These are phyloP conservation scores for Tyrophagus putrescentiae DNA, from an alignment of 1,140 invertebrate species.

Conservation along the genomic window DNA sequence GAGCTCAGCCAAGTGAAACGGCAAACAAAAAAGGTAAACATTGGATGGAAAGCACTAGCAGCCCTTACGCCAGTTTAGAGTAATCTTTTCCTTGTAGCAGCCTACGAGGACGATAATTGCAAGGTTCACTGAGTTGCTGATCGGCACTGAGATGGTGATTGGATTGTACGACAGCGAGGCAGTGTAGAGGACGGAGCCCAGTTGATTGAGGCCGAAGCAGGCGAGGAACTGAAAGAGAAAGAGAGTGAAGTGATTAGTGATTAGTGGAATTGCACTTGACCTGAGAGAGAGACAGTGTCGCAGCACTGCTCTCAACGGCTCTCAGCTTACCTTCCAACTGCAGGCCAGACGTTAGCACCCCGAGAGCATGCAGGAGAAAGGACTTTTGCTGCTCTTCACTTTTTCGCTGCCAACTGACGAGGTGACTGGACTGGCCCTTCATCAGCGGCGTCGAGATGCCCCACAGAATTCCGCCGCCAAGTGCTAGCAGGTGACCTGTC, in stretches of 20 bases:
- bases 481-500: not conserved
- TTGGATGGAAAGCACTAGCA: not conserved
- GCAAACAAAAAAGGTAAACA: not conserved
- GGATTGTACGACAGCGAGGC: slow-evolving; percentile 8
- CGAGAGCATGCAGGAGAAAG: not conserved
- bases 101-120: not conserved
- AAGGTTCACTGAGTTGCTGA: slow-evolving; percentile 15
- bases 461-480: not conserved
- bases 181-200: slow-evolving; percentile 11
- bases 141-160: slow-evolving; percentile 10
- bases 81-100: not conserved
- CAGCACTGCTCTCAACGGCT: not conserved
- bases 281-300: not conserved
- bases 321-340: slow-evolving; percentile 15
- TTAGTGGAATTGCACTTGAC: not conserved
- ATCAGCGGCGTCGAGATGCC: slow-evolving; percentile 17
- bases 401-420: not conserved
- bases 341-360: not conserved
- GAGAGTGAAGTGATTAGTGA: not conserved
- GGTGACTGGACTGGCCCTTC: not conserved
- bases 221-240: not conserved
- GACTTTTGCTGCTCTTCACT: not conserved
- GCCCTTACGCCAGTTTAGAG: not conserved
- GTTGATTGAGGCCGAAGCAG: slow-evolving; percentile 2
- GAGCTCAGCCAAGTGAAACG: not conserved